phyloP scores from a whole-genome alignment of 2,113 vertebrate genomes.

The Accipiter cooperii region DNA sequence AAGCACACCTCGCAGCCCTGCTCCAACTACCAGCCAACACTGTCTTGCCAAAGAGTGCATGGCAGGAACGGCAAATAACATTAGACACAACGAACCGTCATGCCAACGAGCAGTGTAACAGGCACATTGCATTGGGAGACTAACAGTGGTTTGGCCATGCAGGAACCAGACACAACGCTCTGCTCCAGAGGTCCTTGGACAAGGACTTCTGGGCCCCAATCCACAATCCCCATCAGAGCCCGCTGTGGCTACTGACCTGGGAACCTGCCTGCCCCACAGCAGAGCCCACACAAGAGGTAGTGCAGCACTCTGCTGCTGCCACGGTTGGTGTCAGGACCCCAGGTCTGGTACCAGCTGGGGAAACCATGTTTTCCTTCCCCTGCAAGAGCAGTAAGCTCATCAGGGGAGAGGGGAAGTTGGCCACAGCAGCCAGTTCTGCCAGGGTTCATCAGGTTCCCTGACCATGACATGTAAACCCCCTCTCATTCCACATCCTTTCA shows the following conservation, averaged over 20 bases:
- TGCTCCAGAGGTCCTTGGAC: background rate
- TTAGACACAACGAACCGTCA: background rate
- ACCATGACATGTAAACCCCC: background rate
- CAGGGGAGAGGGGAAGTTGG: background rate
- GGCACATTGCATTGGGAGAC: accelerated
- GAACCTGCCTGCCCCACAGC: background rate
- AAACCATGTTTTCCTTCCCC: background rate
- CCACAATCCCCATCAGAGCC: accelerated
- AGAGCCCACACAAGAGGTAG: background rate
- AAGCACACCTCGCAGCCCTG: background rate
- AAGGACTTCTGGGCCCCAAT: background rate
- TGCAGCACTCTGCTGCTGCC: background rate
- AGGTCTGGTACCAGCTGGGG: background rate
- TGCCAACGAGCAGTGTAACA: background rate
- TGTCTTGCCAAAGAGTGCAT: background rate
- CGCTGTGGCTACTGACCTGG: background rate
- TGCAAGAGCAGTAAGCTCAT: background rate
- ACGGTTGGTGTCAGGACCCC: background rate
- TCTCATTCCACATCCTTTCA: background rate
- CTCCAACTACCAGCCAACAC: background rate
- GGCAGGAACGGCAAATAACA: background rate
- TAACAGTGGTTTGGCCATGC: background rate
- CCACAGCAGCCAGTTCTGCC: background rate
- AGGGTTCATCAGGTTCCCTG: background rate
- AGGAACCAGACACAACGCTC: background rate